phyloP scores from a whole-genome alignment of 2,113 vertebrate species.

The Astatotilapia flaviijosephi region DNA sequence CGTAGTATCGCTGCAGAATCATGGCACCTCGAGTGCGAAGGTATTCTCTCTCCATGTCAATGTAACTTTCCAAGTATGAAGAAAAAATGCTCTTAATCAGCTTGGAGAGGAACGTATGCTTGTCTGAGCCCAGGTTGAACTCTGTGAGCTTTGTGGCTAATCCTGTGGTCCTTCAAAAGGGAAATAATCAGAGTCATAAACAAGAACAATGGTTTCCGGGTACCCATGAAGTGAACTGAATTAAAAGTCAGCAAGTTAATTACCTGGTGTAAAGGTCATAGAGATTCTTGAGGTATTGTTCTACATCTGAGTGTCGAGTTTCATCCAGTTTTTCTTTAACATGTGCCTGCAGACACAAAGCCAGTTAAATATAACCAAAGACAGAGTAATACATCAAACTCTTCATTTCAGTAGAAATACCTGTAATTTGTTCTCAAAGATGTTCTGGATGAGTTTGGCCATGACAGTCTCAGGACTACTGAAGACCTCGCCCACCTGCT shows the following conservation, averaged over 20 bases:
- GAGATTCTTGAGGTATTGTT: slow-evolving; percentile 97
- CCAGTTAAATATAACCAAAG: not conserved
- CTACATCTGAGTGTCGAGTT: slow-evolving; percentile 86
- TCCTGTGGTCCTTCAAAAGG: slow-evolving; percentile 80
- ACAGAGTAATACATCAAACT: not conserved
- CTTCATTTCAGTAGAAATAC: slow-evolving; percentile 52
- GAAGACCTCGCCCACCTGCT: slow-evolving; percentile 96
- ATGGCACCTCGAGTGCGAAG: slow-evolving; percentile 88
- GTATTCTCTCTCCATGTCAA: slow-evolving; percentile 93
- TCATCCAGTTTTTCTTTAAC: slow-evolving; percentile 91
- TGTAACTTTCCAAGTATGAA: slow-evolving; percentile 96
- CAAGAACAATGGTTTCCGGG: not conserved
- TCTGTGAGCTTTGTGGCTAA: slow-evolving; percentile 93
- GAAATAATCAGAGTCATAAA: not conserved
- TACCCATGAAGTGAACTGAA: not conserved
- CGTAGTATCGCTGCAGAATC: slow-evolving; percentile 96
- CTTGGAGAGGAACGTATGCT: slow-evolving; percentile 98
- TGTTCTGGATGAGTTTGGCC: slow-evolving; percentile 98
- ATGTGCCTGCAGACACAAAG: slow-evolving; percentile 75
- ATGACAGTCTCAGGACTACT: slow-evolving; percentile 95
- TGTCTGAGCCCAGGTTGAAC: slow-evolving; percentile 98
- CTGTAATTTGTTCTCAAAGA: slow-evolving; percentile 97
- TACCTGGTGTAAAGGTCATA: slow-evolving; percentile 96
- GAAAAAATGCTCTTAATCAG: slow-evolving; percentile 98
- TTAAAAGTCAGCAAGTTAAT: not conserved